Evolutionary conservation across 2,888 invertebrate genomes (phyloP), one percentile per base, ranked within the genome.

Genomic region (Masnerella sp.): DNA sequence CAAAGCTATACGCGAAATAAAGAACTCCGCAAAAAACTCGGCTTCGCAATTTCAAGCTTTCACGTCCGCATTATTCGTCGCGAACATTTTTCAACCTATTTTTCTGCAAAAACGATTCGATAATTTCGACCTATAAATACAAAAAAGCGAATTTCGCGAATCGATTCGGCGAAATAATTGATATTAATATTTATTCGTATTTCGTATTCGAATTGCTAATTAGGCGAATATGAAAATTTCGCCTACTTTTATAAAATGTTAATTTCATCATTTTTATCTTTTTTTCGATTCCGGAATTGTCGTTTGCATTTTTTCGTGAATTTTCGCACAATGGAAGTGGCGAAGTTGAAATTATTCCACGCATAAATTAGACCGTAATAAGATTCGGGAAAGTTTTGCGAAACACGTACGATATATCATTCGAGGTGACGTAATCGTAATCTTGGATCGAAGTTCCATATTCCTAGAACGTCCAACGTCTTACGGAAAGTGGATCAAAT

Each of bases 401-500:
- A 47, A 67, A 45, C 67, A 58, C 49, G 40, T 49, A 30, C 56
- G 43, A 59, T 68, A 45, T 47, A 67, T 56, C 67, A 67, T 49
- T 36, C 49, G 18, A 49, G 4, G 32, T 56, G 54, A 65, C 64
- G 17, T 65, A 65, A 65, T 65, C 64, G 32, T 42, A 20, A 45
- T 43, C 42, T 54, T n/a, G 8, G 20, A 54, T 65, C 51, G 52
- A 64, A 43, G 12, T 25, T 42, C 12, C 45, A 47, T 47, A 45
- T 54, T n/a, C n/a, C n/a, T n/a, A n/a, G n/a, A n/a, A n/a, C n/a
- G n/a, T n/a, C n/a, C n/a, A n/a, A n/a, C n/a, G n/a, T n/a, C n/a
- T n/a, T n/a, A n/a, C n/a, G n/a, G n/a, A n/a, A n/a, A n/a, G n/a
- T n/a, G n/a, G n/a, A n/a, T n/a, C n/a, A n/a, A n/a, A n/a, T n/a